Base-by-base conservation (phyloP, 2,797 vertebrate genomes). In the Cygnus olor region DNA sequence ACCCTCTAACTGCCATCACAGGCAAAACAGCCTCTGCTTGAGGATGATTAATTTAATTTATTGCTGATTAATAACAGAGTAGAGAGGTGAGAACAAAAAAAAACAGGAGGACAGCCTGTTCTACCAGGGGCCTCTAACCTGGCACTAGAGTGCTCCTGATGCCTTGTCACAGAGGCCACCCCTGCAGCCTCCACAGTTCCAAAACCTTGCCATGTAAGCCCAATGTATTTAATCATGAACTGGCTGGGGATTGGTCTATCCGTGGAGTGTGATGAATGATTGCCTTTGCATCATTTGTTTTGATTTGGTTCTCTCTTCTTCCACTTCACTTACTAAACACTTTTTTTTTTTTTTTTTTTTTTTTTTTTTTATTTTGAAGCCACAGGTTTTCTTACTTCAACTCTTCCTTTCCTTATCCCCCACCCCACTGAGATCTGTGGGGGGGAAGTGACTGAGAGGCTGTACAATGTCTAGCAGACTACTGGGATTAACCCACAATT, bases 371-470 rank as follows among this genome's bases (percentile, higher is more conserved):
- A 47, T 32, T 32, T 20, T 74, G 1, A 1, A 25, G 2, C 5
- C 8, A 32, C 6, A 45, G 27, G 5, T 49, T 73, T 61, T 51
- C 16, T 38, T 34, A 38, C 30, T 80, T 70, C 42, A 42, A 42
- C 13, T 85, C 16, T 40, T 74, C 19, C 2, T 45, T 74, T 85
- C 11, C 24, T 69, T 10, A 58, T 74, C 18, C 13, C 22, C 40
- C 47, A 19, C n/a, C 34, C 32, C 42, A 6, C 8, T 22, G 10
- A 3, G 2, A 9, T 13, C 24, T 47, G 17, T 7, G 56, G 12
- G 2, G 7, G 28, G 12, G 19, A 38, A 14, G 7, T 0, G 1
- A 21, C 6, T 21, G 22, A 69, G 21, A 0, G 0, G 6, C 18
- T 45, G 14, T 53, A 10, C 21, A 15, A 17, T 65, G 6, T 16